A percentile compares a stretch with the other conserved stretches of the same genome.
Evolutionary conservation across 2,113 vertebrate species (phyloP).

Genomic region (Heteronetta atricapilla): DNA sequence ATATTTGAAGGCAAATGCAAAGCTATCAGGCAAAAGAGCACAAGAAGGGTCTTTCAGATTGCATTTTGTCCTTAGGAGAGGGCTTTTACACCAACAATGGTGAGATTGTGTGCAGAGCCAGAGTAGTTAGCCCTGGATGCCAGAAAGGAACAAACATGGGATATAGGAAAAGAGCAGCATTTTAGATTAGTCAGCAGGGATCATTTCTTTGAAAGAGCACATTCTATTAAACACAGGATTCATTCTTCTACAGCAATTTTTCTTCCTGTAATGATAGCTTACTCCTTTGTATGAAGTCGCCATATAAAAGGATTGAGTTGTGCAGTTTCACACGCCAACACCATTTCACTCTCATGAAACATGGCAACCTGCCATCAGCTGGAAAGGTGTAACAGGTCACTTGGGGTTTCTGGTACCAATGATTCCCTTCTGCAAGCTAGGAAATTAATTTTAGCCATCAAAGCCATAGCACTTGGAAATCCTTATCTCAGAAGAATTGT

Average conservation of each 20-base stretch:
- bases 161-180: background rate
- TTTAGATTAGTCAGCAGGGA: slow-evolving; percentile 26
- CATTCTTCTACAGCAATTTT: slow-evolving; percentile 54
- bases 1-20: background rate
- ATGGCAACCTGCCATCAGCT: slow-evolving; percentile 22
- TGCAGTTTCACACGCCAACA: slow-evolving; percentile 19
- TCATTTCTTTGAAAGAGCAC: slow-evolving; percentile 18
- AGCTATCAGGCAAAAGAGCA: slow-evolving; percentile 9
- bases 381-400: slow-evolving; percentile 54
- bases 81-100: background rate
- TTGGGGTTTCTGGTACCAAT: background rate
- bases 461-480: background rate
- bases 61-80: slow-evolving; percentile 14
- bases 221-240: slow-evolving; percentile 50
- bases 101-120: slow-evolving; percentile 3
- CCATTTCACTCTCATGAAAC: slow-evolving; percentile 13
- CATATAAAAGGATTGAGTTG: slow-evolving; percentile 12
- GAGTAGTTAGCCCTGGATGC: background rate
- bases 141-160: slow-evolving; percentile 16
- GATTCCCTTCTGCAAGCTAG: slow-evolving; percentile 1
- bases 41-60: slow-evolving; percentile 29
- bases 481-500: background rate
- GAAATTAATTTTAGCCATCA: slow-evolving; percentile 49
- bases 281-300: slow-evolving; percentile 22
- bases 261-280: slow-evolving; percentile 22